Percentiles rank a stretch among this genome's conserved stretches.
Conservation (phyloP, 2,797 vertebrate genomes). For the Merluccius polli region DNA sequence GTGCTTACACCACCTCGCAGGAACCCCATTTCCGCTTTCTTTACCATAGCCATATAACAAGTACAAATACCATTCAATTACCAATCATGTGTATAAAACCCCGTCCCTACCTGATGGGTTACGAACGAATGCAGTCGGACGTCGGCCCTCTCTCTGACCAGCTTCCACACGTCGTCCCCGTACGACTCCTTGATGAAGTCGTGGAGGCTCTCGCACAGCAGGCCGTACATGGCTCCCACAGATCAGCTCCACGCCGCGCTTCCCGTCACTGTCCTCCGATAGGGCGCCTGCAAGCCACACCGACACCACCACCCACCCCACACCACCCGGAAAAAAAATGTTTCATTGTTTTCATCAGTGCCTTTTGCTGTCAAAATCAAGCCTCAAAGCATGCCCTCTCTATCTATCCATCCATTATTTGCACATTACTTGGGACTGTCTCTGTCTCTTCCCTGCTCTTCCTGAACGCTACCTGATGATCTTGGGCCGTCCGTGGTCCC, state of each 20-base stretch:
- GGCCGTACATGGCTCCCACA: slow-evolving; percentile 67
- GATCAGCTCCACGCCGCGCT: slow-evolving; percentile 41
- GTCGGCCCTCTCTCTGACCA: slow-evolving; percentile 73
- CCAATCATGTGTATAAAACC: background rate
- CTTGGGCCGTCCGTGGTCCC: slow-evolving; percentile 4
- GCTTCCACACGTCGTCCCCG: slow-evolving; percentile 75
- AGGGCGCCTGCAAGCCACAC: slow-evolving; percentile 44
- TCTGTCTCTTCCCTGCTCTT: background rate
- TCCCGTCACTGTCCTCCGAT: slow-evolving; percentile 51
- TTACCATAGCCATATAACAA: no score
- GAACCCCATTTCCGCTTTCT: background rate
- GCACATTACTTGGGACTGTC: background rate
- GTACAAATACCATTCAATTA: no score
- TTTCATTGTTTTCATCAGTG: background rate
- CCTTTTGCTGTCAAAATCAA: background rate
- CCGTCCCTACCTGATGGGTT: slow-evolving; percentile 65
- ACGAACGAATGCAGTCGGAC: slow-evolving; percentile 75
- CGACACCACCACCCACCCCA: background rate
- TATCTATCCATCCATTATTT: background rate
- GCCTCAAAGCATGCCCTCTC: background rate
- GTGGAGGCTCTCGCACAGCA: slow-evolving; percentile 76
- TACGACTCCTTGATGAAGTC: slow-evolving; percentile 79
- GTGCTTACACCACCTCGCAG: background rate
- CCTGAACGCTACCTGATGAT: slow-evolving; percentile 33
- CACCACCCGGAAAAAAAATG: background rate